These are phyloP conservation scores for Platalea minor DNA, from an alignment of 2,797 vertebrate genomes.

Conservation along the genomic window DNA sequence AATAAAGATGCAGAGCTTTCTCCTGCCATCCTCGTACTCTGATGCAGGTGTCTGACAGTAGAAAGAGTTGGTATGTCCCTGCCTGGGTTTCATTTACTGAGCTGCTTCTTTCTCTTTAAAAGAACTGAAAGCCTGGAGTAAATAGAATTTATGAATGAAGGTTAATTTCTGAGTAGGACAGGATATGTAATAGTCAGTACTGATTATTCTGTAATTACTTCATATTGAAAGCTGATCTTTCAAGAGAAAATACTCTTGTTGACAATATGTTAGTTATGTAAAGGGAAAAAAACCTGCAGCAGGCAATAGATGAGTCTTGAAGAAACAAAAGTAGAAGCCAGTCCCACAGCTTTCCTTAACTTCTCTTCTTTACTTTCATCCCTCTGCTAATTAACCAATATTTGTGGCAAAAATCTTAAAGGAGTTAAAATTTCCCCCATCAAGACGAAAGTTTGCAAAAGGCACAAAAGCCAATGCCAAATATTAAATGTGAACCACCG, in stretches of 20 bases:
- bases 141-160: not conserved
- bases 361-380: not conserved
- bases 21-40: not conserved
- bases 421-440: not conserved
- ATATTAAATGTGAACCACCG: not conserved
- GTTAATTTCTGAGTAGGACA: not conserved
- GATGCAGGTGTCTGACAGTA: not conserved
- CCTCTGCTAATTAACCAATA: not conserved
- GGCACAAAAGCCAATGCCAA: not conserved
- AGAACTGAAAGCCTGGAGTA: not conserved
- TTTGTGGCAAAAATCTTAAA: not conserved
- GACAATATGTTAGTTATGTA: not conserved
- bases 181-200: not conserved
- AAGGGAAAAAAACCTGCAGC: not conserved
- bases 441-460: not conserved
- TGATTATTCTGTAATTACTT: not conserved
- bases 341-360: not conserved
- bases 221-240: not conserved
- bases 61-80: not conserved
- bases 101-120: not conserved
- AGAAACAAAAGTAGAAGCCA: not conserved
- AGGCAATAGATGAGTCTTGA: not conserved
- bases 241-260: not conserved
- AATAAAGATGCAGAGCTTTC: not conserved
- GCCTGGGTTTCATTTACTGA: not conserved